These are phyloP conservation scores for Clarias platycephalus DNA, from an alignment of 2,797 vertebrate species.

Conservation along the genomic window DNA sequence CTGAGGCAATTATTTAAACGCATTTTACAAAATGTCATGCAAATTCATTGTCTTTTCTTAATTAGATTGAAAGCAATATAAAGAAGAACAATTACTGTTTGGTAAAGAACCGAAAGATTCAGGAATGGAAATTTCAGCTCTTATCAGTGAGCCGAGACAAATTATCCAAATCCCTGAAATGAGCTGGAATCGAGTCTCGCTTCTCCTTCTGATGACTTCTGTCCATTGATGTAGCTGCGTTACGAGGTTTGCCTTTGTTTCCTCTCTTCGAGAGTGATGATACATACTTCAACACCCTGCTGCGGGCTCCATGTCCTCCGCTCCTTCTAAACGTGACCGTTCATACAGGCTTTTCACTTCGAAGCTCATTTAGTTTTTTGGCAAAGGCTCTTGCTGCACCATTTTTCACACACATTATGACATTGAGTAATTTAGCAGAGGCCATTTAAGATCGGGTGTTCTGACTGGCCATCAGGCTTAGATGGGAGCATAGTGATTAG, in stretches of 20 bases:
- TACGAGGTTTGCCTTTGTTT: neutral
- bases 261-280: neutral
- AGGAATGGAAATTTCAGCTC: neutral
- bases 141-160: neutral
- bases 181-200: neutral
- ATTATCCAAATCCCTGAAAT: neutral
- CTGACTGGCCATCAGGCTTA: neutral
- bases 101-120: neutral
- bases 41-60: neutral
- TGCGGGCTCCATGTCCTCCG: neutral
- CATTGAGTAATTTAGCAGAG: neutral
- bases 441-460: neutral
- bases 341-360: neutral
- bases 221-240: neutral
- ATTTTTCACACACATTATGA: neutral
- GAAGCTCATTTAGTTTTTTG: neutral
- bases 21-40: neutral
- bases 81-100: neutral
- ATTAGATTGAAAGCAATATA: neutral
- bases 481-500: neutral
- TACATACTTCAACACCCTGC: neutral
- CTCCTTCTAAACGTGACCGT: neutral
- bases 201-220: neutral
- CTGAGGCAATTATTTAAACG: neutral
- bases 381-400: neutral